A percentile compares a stretch with the other conserved stretches of the same genome.
Conservation (phyloP, 2,113 vertebrate genomes). For the Cervus canadensis region DNA sequence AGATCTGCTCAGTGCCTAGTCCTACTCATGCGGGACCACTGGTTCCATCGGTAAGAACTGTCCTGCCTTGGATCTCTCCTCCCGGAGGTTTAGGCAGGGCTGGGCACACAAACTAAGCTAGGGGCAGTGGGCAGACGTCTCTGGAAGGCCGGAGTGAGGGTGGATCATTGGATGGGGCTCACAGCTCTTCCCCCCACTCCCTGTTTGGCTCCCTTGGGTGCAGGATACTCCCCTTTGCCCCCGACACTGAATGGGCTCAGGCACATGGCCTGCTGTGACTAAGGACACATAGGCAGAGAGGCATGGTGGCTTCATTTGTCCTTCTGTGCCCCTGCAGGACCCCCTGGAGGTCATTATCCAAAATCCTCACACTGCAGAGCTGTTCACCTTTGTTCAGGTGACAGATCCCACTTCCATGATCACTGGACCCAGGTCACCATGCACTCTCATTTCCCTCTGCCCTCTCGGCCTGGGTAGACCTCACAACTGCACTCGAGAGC, state of each 20-base stretch:
- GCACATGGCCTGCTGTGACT: background rate
- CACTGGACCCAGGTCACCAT: background rate
- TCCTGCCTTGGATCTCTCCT: background rate
- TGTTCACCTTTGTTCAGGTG: background rate
- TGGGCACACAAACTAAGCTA: background rate
- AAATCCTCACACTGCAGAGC: background rate
- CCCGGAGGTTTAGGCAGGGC: too few species aligned
- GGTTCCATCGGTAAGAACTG: rapidly evolving
- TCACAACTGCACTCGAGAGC: rapidly evolving
- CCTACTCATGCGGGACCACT: rapidly evolving
- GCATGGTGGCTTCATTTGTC: background rate
- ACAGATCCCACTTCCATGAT: background rate
- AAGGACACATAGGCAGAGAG: background rate
- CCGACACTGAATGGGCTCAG: background rate
- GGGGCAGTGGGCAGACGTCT: background rate
- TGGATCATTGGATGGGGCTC: background rate
- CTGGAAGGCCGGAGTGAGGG: background rate
- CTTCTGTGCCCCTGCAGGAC: rapidly evolving
- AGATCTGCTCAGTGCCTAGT: background rate
- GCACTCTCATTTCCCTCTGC: rapidly evolving
- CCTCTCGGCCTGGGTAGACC: too few species aligned
- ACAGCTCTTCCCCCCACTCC: too few species aligned
- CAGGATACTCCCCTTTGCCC: background rate
- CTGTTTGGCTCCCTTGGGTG: too few species aligned
- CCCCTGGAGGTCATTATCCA: background rate